Evolutionary conservation across 1,140 invertebrate genomes (phyloP), one percentile per base, ranked within the genome.

Genomic region (Drosophila ananassae): DNA sequence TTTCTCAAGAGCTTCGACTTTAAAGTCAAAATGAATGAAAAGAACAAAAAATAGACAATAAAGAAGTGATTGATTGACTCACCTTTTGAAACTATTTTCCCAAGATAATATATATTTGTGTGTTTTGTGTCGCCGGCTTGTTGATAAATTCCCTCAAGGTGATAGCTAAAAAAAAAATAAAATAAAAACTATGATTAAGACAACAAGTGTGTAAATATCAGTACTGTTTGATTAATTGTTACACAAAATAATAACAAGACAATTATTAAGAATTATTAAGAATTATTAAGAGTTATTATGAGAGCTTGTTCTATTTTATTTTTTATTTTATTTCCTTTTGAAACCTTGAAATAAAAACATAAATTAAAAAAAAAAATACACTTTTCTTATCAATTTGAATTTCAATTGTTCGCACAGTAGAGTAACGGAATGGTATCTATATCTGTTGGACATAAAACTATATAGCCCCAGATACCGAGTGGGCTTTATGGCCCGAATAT

Each of bases 141-240:
- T 61, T 64, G 63, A 67, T 67, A 67, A 67, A 50, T 10, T 37
- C 46, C 63, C 12, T 52, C 63, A 64, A 67, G 60, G 63, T 67
- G 63, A 64, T 67, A 67, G 34, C 32, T n/a, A n/a, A n/a, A 17
- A 25, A 53, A 61, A 9, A 21, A 25, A 44, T n/a, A 17, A 28
- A 41, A 22, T 2, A 12, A 37, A 37, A n/a, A 51, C 5, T 28
- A 48, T 52, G 59, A 67, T 66, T 66, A 55, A 37, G 67, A 21
- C 52, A 63, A 50, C 44, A 75, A 69, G 57, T 77, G 57, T 59
- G 56, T 58, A 80, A 64, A 81, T 73, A 58, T 60, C 44, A 59
- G 69, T 79, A 79, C 28, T 53, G 50, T 57, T 77, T 85, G 77
- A 85, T 83, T 85, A 82, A 78, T 76, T 73, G 55, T 62, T 64